Percentiles rank a stretch among this genome's conserved stretches.
Conservation (phyloP, 2,797 vertebrate species). For the Hafferia zeledoni region DNA sequence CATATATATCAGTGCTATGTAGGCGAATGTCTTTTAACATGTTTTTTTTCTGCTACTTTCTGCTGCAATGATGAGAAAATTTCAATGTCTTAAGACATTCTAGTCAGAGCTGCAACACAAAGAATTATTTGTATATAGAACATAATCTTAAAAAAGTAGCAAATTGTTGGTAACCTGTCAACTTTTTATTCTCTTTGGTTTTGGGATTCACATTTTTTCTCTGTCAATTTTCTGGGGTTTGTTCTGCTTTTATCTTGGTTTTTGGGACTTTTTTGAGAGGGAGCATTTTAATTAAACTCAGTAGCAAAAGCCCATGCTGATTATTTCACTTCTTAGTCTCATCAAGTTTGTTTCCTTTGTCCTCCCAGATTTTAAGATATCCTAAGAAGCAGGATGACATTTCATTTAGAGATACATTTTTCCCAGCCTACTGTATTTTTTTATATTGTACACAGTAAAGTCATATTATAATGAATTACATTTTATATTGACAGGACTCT, state of each 20-base stretch:
- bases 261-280: background rate
- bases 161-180: background rate
- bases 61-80: background rate
- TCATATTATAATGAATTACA: background rate
- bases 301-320: background rate
- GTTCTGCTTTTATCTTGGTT: background rate
- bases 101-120: background rate
- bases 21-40: background rate
- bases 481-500: background rate
- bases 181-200: background rate
- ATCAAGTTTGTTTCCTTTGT: background rate
- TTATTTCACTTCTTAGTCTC: background rate
- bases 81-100: background rate
- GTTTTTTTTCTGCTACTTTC: background rate
- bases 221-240: background rate
- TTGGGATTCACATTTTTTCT: background rate
- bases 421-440: background rate
- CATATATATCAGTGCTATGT: background rate
- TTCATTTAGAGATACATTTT: background rate
- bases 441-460: background rate
- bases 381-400: rapidly evolving
- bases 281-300: background rate
- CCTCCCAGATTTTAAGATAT: background rate
- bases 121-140: background rate
- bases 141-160: background rate